Conservation (phyloP, 2,113 vertebrate species). For the Pteruthius melanotis region DNA sequence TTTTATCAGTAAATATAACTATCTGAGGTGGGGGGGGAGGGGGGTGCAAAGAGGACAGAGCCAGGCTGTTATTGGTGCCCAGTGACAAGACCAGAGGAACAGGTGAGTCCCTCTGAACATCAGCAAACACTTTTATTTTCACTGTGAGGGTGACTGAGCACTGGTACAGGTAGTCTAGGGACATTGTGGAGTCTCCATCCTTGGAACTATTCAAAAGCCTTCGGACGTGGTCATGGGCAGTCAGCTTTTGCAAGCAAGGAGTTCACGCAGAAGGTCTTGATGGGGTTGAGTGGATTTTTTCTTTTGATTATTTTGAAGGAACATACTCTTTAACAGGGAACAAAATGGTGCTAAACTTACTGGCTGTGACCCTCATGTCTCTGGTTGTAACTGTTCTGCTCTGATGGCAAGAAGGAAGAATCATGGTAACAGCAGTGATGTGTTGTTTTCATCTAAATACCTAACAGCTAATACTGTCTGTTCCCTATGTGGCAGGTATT, state of each 20-base stretch:
- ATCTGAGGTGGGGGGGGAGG: background rate
- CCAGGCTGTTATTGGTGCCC: background rate
- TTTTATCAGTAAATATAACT: background rate
- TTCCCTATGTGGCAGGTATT: background rate
- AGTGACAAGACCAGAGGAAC: background rate
- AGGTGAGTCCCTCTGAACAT: background rate
- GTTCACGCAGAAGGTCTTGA: background rate
- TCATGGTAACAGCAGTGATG: background rate
- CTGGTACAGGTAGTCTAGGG: background rate
- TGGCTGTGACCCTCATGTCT: background rate
- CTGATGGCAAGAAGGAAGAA: background rate
- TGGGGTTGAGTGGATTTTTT: background rate
- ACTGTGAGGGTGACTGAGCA: background rate
- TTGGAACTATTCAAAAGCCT: background rate
- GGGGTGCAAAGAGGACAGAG: background rate
- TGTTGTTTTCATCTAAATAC: background rate
- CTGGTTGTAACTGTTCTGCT: background rate
- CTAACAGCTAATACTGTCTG: background rate
- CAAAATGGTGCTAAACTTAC: background rate
- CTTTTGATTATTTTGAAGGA: background rate
- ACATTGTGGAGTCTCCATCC: background rate
- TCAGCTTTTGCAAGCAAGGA: background rate
- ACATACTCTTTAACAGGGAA: background rate
- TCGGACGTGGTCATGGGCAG: rapidly evolving
- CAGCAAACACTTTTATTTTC: background rate